Evolutionary conservation across 1,140 invertebrate genomes (phyloP).

Genomic region (Drosophila carrolli): DNA sequence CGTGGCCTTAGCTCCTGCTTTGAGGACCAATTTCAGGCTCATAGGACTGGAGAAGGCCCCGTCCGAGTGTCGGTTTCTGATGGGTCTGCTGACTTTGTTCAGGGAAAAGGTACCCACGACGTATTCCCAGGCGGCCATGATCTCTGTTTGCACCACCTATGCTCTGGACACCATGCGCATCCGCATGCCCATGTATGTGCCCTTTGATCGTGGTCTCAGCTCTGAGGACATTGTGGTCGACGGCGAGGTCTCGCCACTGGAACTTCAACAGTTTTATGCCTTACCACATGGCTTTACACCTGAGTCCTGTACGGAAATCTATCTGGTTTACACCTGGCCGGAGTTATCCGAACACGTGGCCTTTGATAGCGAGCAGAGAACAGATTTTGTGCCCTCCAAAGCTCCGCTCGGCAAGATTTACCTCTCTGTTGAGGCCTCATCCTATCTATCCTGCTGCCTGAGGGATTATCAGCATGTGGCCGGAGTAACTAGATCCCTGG

Average conservation of each 20-base stretch:
- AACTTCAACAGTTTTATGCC: slow-evolving; percentile 85
- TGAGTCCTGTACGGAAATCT: slow-evolving; percentile 92
- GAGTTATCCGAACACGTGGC: slow-evolving; percentile 93
- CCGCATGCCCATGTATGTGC: slow-evolving; percentile 81
- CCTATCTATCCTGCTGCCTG: slow-evolving; percentile 89
- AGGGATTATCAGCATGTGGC: slow-evolving; percentile 86
- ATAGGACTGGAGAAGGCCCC: slow-evolving; percentile 93
- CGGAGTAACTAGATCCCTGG: slow-evolving; percentile 84
- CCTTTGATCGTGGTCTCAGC: slow-evolving; percentile 54
- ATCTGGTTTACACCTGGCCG: slow-evolving; percentile 95
- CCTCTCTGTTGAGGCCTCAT: slow-evolving; percentile 87
- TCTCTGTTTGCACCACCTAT: slow-evolving; percentile 94
- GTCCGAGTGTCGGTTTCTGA: slow-evolving; percentile 92
- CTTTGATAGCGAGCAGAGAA: slow-evolving; percentile 94
- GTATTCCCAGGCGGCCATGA: slow-evolving; percentile 86
- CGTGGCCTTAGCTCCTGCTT: slow-evolving; percentile 89
- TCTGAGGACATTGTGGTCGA: slow-evolving; percentile 64
- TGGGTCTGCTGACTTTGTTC: slow-evolving; percentile 91
- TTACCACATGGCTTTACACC: slow-evolving; percentile 93
- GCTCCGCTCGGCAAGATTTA: slow-evolving; percentile 92
- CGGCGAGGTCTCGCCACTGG: slow-evolving; percentile 46
- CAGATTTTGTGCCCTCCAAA: slow-evolving; percentile 93
- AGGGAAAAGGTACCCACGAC: slow-evolving; percentile 91
- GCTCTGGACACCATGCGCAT: slow-evolving; percentile 90
- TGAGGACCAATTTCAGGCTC: slow-evolving; percentile 93